These are phyloP conservation scores for Tautogolabrus adspersus DNA, from an alignment of 2,113 vertebrate species.

Conservation along the genomic window DNA sequence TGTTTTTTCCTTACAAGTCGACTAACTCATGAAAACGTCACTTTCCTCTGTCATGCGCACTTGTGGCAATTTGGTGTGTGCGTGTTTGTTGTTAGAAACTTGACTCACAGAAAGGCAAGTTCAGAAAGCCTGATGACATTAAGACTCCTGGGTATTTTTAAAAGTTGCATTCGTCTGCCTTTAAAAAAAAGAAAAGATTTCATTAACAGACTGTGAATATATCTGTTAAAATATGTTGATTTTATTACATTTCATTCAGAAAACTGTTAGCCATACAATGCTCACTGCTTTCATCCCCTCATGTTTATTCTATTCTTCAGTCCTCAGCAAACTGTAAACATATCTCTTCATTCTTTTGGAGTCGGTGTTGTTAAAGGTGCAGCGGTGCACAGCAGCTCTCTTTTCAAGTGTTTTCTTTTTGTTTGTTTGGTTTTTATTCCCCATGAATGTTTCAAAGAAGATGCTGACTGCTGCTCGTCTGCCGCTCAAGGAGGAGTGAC, in stretches of 20 bases:
- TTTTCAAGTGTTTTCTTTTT: neutral
- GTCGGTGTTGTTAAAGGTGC: neutral
- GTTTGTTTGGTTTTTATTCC: neutral
- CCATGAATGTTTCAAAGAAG: neutral
- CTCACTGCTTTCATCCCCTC: neutral
- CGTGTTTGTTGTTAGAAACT: neutral
- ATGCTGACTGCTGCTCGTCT: slow-evolving; percentile 9
- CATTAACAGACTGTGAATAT: neutral
- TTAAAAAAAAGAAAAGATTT: neutral
- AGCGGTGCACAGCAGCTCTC: neutral
- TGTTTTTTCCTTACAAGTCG: no score
- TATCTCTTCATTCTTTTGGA: neutral
- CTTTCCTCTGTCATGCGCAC: neutral
- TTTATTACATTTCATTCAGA: slow-evolving; percentile 3
- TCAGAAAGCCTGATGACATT: neutral
- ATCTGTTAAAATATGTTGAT: neutral
- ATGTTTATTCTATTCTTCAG: neutral
- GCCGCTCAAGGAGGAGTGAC: neutral
- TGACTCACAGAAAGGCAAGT: neutral
- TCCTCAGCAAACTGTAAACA: neutral
- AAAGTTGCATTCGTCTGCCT: neutral
- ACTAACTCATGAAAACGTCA: neutral
- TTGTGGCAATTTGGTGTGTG: neutral
- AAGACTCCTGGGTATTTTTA: neutral
- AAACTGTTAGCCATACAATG: neutral